Conservation (phyloP, 1,140 invertebrate genomes). For the Rhagoletis zephyria region DNA sequence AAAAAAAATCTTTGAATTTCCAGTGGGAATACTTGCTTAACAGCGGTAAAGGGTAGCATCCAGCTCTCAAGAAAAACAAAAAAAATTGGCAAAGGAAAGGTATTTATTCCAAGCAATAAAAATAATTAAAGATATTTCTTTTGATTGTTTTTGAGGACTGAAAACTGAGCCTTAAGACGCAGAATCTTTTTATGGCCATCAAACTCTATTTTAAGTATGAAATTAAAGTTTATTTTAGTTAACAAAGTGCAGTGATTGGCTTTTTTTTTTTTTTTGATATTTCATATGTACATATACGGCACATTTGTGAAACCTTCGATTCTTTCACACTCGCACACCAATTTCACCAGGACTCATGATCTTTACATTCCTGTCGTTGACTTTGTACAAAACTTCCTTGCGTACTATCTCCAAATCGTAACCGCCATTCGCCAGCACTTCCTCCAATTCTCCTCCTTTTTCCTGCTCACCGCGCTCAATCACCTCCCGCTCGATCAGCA, state of each 20-base stretch:
- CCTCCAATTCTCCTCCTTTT: neutral
- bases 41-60: too few species aligned
- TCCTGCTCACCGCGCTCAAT: neutral
- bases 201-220: neutral
- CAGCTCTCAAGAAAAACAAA: too few species aligned
- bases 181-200: neutral
- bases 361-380: constrained; percentile 82
- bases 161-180: too few species aligned
- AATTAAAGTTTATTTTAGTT: neutral
- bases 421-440: constrained; percentile 64
- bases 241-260: neutral
- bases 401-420: constrained; percentile 67
- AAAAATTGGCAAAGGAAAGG: too few species aligned
- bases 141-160: too few species aligned
- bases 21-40: too few species aligned
- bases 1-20: too few species aligned
- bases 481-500: constrained; percentile 75
- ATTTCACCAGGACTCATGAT: constrained; percentile 79
- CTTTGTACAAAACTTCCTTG: constrained; percentile 78
- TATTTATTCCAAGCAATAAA: too few species aligned
- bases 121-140: too few species aligned
- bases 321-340: constrained; percentile 61
- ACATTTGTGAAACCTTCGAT: neutral
- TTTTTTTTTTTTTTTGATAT: neutral
- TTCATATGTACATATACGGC: neutral